phyloP scores from a whole-genome alignment of 1,140 invertebrate genomes.

The Neodiprion pinetum region DNA sequence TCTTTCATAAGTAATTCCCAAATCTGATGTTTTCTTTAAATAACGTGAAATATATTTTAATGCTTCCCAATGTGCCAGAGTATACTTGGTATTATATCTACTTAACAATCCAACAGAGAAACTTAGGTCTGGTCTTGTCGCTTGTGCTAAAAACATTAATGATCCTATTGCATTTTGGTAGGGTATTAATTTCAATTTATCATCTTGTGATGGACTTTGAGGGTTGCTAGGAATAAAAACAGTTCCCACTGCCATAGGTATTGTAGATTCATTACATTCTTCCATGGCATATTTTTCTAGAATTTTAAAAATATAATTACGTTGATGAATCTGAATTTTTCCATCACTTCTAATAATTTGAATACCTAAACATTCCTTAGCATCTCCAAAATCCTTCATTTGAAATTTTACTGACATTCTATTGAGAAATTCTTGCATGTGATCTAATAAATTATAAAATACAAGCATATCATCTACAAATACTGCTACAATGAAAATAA shows the following conservation, averaged over 20 bases:
- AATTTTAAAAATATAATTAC: not conserved
- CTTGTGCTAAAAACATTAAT: conserved; percentile 43
- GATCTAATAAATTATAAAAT: conserved; percentile 24
- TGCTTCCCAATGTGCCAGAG: conserved; percentile 35
- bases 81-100: conserved; percentile 32
- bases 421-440: not conserved
- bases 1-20: conserved; percentile 23
- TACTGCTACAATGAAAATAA: conserved; percentile 41
- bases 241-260: not conserved
- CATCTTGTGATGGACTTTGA: not conserved
- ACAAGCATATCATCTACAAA: conserved; percentile 47
- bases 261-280: not conserved
- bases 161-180: conserved; percentile 44
- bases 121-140: conserved; percentile 51
- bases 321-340: not conserved
- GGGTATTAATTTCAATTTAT: conserved; percentile 24
- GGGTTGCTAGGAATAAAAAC: not conserved
- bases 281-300: not conserved
- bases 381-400: not conserved
- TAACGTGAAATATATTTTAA: conserved; percentile 43
- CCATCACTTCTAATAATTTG: not conserved
- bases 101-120: conserved; percentile 40
- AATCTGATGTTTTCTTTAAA: conserved; percentile 32
- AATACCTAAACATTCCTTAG: not conserved
- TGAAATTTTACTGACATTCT: not conserved